A percentile compares a stretch with the other conserved stretches of the same genome.
Conservation (phyloP, 2,888 invertebrate species). For the Digitonthophagus gazella region DNA sequence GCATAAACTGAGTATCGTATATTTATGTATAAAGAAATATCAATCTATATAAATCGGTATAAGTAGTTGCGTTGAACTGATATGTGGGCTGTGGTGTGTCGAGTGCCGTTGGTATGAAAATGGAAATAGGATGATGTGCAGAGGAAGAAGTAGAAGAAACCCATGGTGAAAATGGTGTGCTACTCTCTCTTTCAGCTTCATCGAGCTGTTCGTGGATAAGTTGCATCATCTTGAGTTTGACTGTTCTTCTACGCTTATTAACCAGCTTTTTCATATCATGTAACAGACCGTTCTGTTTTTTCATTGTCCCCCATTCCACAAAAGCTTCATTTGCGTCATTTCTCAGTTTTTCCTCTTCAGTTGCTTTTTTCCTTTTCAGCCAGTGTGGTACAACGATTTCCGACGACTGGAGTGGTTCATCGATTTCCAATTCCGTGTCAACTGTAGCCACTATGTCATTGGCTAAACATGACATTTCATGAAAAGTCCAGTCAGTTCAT, state of each 20-base stretch:
- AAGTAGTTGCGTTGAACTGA: neutral
- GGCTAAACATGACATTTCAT: no score
- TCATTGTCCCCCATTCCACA: slow-evolving; percentile 5
- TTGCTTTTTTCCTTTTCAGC: no score
- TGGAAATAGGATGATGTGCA: no score
- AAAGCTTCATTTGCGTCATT: neutral
- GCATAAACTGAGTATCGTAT: neutral
- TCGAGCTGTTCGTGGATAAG: slow-evolving; percentile 1
- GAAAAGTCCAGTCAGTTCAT: no score
- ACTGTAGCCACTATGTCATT: no score
- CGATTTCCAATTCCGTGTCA: no score
- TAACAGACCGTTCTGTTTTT: slow-evolving; percentile 6
- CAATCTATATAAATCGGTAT: slow-evolving; percentile 1
- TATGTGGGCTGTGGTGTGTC: neutral
- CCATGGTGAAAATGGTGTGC: neutral
- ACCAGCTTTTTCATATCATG: neutral
- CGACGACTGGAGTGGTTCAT: no score
- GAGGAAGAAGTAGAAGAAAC: no score
- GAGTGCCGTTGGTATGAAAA: no score
- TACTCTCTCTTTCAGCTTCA: slow-evolving; percentile 3
- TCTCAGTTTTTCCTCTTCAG: neutral
- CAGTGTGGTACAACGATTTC: no score
- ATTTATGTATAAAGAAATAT: slow-evolving; percentile 2
- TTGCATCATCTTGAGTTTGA: slow-evolving; percentile 9
- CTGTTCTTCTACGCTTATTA: slow-evolving; percentile 8